Percentiles rank a stretch among this genome's conserved stretches.
Conservation (phyloP, 1,140 invertebrate species). For the Trinorchestia longiramus region DNA sequence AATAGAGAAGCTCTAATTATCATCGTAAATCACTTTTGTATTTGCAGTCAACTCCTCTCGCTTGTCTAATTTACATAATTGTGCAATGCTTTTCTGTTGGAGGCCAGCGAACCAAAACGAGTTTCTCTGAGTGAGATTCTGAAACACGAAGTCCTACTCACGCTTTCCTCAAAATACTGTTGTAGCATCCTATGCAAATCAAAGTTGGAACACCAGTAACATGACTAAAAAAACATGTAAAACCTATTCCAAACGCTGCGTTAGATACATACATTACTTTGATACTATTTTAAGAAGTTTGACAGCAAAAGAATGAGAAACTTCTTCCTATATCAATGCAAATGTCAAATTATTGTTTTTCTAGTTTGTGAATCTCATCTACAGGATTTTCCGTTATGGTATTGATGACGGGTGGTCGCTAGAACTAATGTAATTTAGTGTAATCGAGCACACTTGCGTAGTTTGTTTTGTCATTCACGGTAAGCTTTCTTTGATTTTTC, state of each 20-base stretch:
- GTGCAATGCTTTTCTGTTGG: background rate
- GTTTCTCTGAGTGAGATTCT: background rate
- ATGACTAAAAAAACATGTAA: background rate
- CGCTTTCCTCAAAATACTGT: background rate
- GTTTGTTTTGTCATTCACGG: background rate
- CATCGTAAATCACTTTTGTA: background rate
- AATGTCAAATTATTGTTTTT: background rate
- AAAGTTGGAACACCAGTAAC: background rate
- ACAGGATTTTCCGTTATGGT: background rate
- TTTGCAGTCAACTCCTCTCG: background rate
- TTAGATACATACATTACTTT: background rate
- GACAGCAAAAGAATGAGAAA: background rate
- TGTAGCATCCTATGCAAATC: background rate
- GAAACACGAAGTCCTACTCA: background rate
- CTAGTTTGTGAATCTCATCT: background rate
- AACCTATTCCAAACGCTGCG: no score
- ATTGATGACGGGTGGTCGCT: background rate
- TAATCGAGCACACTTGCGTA: background rate
- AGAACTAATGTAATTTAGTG: background rate
- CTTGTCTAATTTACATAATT: background rate
- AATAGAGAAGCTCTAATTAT: background rate
- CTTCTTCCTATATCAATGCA: background rate
- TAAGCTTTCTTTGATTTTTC: background rate
- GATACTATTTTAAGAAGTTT: background rate
- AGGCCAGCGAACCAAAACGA: background rate